These are phyloP conservation scores for Trididemnum clinides DNA, from an alignment of 23 tunicate species.

Conservation along the genomic window DNA sequence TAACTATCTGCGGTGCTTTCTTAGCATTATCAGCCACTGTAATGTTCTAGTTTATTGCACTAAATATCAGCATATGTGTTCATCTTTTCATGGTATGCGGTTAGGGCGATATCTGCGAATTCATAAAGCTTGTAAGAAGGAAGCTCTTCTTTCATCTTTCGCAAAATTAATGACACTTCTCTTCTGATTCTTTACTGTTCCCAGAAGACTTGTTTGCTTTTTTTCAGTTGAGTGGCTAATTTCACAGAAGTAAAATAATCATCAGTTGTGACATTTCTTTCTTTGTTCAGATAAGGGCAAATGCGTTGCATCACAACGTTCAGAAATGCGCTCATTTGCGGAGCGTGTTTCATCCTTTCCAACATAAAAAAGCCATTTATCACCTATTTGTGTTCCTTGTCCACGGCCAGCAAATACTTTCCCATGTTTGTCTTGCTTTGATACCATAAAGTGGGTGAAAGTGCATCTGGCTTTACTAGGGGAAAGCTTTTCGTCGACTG, in stretches of 20 bases:
- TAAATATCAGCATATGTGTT: background rate
- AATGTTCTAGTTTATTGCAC: background rate
- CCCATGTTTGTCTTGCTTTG: constrained; percentile 32
- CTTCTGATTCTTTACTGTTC: background rate
- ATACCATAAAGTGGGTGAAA: constrained; percentile 22
- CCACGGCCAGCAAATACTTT: constrained; percentile 30
- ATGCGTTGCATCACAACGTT: constrained; percentile 8
- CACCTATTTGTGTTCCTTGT: constrained; percentile 21
- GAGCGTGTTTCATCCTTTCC: constrained; percentile 22
- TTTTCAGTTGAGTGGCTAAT: constrained; percentile 28
- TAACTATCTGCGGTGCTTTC: too few species aligned
- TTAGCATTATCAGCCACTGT: too few species aligned
- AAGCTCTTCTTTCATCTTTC: too few species aligned
- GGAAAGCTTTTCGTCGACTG: constrained; percentile 20
- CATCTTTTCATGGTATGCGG: background rate
- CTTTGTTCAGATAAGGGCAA: constrained; percentile 12
- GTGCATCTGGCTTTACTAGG: constrained; percentile 26
- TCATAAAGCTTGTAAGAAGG: background rate
- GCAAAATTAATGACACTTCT: background rate
- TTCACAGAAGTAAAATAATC: too few species aligned
- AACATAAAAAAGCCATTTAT: constrained; percentile 25
- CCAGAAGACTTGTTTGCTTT: too few species aligned
- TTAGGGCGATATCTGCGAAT: background rate
- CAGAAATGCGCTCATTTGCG: constrained; percentile 18
- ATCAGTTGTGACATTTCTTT: constrained; percentile 30